These are phyloP conservation scores for Gavialis gangeticus DNA, from an alignment of 2,113 vertebrate genomes.

Conservation along the genomic window DNA sequence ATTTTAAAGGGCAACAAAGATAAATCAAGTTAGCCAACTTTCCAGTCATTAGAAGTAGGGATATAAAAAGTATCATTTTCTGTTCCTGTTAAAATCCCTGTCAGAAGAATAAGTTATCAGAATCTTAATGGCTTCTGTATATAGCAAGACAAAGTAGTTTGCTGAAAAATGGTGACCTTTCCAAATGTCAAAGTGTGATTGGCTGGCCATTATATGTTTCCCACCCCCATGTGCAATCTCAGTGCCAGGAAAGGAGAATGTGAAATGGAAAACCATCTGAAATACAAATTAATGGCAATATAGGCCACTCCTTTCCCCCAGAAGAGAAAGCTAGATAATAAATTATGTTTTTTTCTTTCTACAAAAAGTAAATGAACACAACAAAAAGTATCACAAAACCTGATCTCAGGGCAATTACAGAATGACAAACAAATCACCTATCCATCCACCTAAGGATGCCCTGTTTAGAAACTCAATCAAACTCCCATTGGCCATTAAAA, in stretches of 20 bases:
- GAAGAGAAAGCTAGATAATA: background rate
- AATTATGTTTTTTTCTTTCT: background rate
- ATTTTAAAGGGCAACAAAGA: background rate
- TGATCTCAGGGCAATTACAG: background rate
- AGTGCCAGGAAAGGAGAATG: background rate
- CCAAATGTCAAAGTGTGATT: background rate
- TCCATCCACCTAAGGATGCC: background rate
- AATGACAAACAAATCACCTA: background rate
- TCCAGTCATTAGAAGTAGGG: background rate
- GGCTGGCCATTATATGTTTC: background rate
- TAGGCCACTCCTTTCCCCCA: background rate
- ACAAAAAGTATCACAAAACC: background rate
- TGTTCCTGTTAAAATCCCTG: background rate
- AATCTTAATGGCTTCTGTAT: background rate
- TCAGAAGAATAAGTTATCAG: background rate
- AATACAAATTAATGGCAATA: background rate
- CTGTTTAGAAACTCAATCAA: background rate
- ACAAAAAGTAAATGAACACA: background rate
- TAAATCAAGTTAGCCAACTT: accelerated
- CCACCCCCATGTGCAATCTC: background rate
- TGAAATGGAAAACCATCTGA: background rate
- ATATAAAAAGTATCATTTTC: background rate
- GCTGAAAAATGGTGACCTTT: constrained; percentile 23
- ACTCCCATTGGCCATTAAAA: background rate
- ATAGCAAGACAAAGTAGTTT: background rate